A percentile compares a stretch with the other conserved stretches of the same genome.
These are phyloP conservation scores for Steatocranus sp. DNA, from an alignment of 2,797 vertebrate genomes.

Conservation along the genomic window DNA sequence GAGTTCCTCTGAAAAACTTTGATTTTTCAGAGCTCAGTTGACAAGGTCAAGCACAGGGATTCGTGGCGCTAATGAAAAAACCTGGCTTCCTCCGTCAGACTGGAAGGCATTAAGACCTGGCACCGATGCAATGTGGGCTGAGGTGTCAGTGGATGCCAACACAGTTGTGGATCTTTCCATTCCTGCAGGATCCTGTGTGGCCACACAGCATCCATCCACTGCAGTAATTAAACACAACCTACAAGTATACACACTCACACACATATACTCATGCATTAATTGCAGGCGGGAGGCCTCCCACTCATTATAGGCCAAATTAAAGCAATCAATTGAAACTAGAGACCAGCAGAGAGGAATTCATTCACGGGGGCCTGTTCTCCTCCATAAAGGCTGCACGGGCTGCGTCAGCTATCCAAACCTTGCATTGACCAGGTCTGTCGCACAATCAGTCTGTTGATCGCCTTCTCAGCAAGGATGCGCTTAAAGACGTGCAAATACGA, in stretches of 20 bases:
- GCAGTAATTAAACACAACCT: constrained; percentile 68
- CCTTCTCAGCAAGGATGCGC: constrained; percentile 14
- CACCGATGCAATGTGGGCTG: constrained; percentile 9
- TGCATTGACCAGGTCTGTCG: constrained; percentile 19
- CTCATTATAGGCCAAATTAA: constrained; percentile 68
- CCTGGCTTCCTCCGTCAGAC: not conserved
- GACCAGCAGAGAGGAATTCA: constrained; percentile 59
- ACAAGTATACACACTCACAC: constrained; percentile 17
- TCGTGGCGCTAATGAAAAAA: not conserved
- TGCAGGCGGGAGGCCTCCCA: constrained; percentile 53
- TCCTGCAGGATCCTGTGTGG: constrained; percentile 47
- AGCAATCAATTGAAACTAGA: constrained; percentile 67
- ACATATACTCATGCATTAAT: constrained; percentile 40
- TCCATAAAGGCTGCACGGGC: constrained; percentile 35
- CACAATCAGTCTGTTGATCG: constrained; percentile 42
- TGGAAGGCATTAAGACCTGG: constrained; percentile 30
- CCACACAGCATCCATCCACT: constrained; percentile 55
- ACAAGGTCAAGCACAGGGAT: constrained; percentile 22
- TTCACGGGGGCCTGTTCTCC: constrained; percentile 35
- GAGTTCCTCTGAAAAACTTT: not conserved
- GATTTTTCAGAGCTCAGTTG: not conserved
- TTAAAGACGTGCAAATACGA: not conserved
- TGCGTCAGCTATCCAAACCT: constrained; percentile 37
- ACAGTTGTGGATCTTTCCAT: constrained; percentile 39
- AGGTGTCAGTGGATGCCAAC: constrained; percentile 39